These are phyloP conservation scores for Xylota sylvarum DNA, from an alignment of 2,888 invertebrate genomes.

Conservation along the genomic window DNA sequence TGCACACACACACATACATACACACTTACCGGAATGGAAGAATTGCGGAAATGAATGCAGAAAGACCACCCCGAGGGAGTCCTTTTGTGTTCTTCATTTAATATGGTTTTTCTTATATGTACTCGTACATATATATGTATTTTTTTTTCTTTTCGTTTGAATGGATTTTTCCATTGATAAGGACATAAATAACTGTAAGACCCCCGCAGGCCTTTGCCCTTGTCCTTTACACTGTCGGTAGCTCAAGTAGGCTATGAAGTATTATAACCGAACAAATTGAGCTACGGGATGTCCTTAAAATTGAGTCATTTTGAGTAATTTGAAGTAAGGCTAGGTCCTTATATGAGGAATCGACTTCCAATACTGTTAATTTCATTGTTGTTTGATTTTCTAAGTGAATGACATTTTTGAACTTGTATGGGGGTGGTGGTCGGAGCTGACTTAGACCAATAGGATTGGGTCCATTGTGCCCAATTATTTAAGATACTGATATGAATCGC, in stretches of 20 bases:
- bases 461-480: too few relatives aligned
- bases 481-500: too few relatives aligned
- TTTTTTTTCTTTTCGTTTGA: not conserved
- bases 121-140: not conserved
- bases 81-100: conserved; percentile 17
- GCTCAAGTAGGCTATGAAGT: not conserved
- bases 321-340: too few relatives aligned
- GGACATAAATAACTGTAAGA: not conserved
- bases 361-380: too few relatives aligned
- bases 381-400: too few relatives aligned
- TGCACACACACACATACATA: too few relatives aligned
- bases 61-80: conserved; percentile 7
- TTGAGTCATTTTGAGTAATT: not conserved
- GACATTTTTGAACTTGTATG: too few relatives aligned
- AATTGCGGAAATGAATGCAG: conserved; percentile 13
- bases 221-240: not conserved
- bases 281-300: not conserved
- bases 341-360: too few relatives aligned
- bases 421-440: too few relatives aligned
- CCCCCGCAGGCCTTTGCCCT: not conserved
- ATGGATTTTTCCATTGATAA: conserved; percentile 1
- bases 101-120: conserved; percentile 6
- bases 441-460: too few relatives aligned
- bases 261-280: not conserved
- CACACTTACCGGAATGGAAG: not conserved